Conservation (phyloP, 2,797 vertebrate genomes). For the Novumbra hubbsi region DNA sequence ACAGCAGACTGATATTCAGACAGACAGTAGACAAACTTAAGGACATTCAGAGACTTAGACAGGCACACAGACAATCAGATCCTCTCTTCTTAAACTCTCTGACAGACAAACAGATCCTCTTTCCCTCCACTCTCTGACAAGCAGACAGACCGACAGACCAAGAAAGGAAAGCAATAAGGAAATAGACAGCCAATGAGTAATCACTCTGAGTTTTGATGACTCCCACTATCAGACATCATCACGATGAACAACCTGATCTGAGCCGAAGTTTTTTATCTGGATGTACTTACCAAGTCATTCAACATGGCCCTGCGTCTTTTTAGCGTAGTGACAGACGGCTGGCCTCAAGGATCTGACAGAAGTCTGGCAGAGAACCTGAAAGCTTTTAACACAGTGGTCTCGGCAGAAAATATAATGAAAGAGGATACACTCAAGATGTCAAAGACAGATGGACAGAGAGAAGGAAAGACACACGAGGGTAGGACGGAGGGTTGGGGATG, state of each 20-base stretch:
- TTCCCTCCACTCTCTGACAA: too few relatives aligned
- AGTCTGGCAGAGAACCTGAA: neutral
- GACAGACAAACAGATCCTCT: too few relatives aligned
- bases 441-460: too few relatives aligned
- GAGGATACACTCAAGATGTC: neutral
- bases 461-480: neutral
- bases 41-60: too few relatives aligned
- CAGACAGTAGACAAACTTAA: neutral
- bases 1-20: neutral
- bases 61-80: too few relatives aligned
- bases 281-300: neutral
- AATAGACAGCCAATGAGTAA: too few relatives aligned
- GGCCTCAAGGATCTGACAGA: conserved; percentile 10
- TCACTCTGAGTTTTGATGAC: too few relatives aligned
- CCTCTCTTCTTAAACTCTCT: too few relatives aligned
- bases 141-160: too few relatives aligned
- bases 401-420: neutral
- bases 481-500: neutral
- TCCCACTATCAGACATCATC: too few relatives aligned
- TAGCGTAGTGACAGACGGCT: neutral
- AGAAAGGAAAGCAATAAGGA: too few relatives aligned
- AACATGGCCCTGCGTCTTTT: neutral
- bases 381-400: neutral
- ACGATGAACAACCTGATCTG: too few relatives aligned
- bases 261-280: neutral